Percentiles rank a stretch among this genome's conserved stretches.
Conservation (phyloP, 2,797 vertebrate genomes). For the Anguilla megastoma region DNA sequence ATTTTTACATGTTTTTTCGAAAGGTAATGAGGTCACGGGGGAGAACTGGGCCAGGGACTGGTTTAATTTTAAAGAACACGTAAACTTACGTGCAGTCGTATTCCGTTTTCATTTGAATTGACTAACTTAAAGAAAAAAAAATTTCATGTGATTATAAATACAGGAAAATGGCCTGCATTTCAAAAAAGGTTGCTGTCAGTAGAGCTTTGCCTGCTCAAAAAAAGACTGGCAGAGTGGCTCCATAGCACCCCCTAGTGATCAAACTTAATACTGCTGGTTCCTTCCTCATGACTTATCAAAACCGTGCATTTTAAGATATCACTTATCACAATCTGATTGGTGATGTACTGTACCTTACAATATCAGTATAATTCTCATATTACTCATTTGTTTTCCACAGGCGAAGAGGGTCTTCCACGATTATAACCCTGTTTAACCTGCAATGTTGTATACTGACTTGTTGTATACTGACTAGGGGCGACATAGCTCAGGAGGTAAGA, state of each 20-base stretch:
- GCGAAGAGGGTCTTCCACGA: neutral
- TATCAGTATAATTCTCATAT: neutral
- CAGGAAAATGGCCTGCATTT: neutral
- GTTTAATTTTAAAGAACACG: neutral
- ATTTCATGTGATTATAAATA: neutral
- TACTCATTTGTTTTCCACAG: neutral
- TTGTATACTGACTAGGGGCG: too few relatives aligned
- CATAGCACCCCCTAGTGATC: conserved; percentile 55
- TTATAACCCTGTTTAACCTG: neutral
- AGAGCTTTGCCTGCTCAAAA: neutral
- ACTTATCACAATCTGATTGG: neutral
- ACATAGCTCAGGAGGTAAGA: too few relatives aligned
- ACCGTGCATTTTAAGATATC: neutral
- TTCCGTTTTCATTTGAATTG: neutral
- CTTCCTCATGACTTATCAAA: conserved; percentile 14
- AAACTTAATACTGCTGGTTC: neutral
- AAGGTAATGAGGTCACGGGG: neutral
- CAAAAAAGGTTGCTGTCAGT: neutral
- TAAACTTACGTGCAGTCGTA: neutral
- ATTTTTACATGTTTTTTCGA: conserved; percentile 10
- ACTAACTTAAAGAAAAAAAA: neutral
- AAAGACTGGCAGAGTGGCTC: conserved; percentile 22
- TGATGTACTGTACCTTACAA: neutral
- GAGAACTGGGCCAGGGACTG: conserved; percentile 1
- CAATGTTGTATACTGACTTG: too few relatives aligned